A percentile compares a stretch with the other conserved stretches of the same genome.
Conservation (phyloP, 2,113 vertebrate genomes). For the Oxygymnocypris stewartii region DNA sequence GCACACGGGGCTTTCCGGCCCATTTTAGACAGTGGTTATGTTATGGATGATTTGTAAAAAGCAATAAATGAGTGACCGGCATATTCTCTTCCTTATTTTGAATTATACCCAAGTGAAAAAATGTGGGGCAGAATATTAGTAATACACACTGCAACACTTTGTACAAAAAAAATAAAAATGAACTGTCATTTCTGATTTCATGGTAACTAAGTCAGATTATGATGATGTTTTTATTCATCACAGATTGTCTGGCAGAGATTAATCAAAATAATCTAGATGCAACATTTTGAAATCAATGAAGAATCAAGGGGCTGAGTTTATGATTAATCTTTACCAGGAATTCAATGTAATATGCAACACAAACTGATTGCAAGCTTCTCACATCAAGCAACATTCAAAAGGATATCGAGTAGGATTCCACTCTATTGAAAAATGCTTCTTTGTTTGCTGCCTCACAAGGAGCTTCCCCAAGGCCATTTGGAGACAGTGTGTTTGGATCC, state of each 20-base stretch:
- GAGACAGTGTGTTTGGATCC: constrained; percentile 56
- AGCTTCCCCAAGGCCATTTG: constrained; percentile 59
- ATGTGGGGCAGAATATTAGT: too few species aligned
- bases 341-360: neutral
- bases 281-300: constrained; percentile 3
- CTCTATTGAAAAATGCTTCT: constrained; percentile 88
- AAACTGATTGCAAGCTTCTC: neutral
- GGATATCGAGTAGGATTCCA: constrained; percentile 96
- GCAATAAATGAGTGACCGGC: neutral
- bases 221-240: neutral
- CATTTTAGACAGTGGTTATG: constrained; percentile 83
- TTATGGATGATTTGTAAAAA: constrained; percentile 80
- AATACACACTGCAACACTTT: neutral
- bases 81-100: neutral
- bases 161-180: too few species aligned
- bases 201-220: neutral
- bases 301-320: neutral
- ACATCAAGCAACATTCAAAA: constrained; percentile 64
- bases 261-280: neutral
- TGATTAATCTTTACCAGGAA: neutral
- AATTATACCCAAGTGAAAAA: too few species aligned
- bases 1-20: constrained; percentile 83
- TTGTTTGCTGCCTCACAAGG: constrained; percentile 85
- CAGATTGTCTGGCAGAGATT: neutral
- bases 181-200: neutral